A percentile compares a stretch with the other conserved stretches of the same genome.
phyloP scores from a whole-genome alignment of 2,797 vertebrate species.

The Chaunax sp. region DNA sequence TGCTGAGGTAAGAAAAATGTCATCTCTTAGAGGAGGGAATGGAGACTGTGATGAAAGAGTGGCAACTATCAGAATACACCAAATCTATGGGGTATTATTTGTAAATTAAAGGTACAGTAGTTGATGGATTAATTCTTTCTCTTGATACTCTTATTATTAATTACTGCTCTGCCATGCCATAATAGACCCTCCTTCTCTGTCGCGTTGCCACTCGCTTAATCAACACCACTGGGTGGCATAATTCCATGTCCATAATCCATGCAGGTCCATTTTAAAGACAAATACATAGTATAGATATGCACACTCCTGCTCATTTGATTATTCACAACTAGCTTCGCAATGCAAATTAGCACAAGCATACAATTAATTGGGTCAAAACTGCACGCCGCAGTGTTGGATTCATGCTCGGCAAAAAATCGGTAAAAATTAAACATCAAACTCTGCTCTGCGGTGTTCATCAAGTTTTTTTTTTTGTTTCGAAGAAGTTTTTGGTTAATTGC shows the following conservation, averaged over 20 bases:
- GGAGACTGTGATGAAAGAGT: constrained; percentile 47
- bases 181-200: constrained; percentile 47
- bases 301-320: constrained; percentile 42
- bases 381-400: constrained; percentile 59
- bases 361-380: constrained; percentile 77
- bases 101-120: constrained; percentile 35
- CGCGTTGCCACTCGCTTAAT: constrained; percentile 43
- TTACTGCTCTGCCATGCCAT: constrained; percentile 36
- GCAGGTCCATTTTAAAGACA: constrained; percentile 30
- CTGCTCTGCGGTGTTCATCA: constrained; percentile 43
- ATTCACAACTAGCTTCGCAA: constrained; percentile 48
- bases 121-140: constrained; percentile 53
- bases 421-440: constrained; percentile 27
- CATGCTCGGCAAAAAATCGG: constrained; percentile 36
- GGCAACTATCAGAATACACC: constrained; percentile 42
- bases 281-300: constrained; percentile 16
- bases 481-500: constrained; percentile 47
- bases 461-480: constrained; percentile 32
- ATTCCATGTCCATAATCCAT: constrained; percentile 32
- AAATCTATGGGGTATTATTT: constrained; percentile 48
- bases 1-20: constrained; percentile 62
- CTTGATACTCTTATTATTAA: constrained; percentile 45
- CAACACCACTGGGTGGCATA: constrained; percentile 16
- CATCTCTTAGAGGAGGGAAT: constrained; percentile 42
- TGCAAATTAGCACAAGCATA: constrained; percentile 67